Evolutionary conservation across 2,113 vertebrate genomes (phyloP).

Genomic region (Isurus oxyrinchus): DNA sequence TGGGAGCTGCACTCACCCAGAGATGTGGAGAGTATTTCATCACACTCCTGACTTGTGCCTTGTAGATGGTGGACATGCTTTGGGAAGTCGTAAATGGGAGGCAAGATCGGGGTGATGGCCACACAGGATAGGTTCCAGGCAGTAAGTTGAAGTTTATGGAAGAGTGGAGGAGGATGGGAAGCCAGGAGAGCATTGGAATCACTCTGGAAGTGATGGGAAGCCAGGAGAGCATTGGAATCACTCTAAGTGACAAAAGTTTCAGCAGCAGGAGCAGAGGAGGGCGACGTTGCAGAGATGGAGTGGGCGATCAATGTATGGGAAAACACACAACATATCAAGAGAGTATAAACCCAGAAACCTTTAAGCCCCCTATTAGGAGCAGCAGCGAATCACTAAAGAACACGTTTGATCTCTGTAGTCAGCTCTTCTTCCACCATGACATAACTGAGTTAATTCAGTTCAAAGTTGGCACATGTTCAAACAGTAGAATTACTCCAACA

Average conservation of each 20-base stretch:
- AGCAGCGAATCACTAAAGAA: neutral
- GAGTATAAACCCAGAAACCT: neutral
- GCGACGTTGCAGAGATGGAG: neutral
- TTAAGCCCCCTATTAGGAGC: neutral
- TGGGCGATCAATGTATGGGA: neutral
- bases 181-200: neutral
- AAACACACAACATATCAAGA: neutral
- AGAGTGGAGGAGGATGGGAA: too few species aligned
- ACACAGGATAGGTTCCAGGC: neutral
- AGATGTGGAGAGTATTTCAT: too few species aligned
- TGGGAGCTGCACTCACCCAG: too few species aligned
- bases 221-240: neutral
- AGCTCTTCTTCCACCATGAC: neutral
- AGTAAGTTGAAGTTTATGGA: neutral
- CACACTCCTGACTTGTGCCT: too few species aligned
- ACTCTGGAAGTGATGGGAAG: neutral
- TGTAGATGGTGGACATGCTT: too few species aligned
- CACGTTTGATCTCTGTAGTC: neutral
- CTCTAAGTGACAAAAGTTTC: neutral
- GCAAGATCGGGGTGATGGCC: neutral
- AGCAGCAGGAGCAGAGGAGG: neutral
- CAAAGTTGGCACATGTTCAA: conserved; percentile 54
- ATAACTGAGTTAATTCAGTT: conserved; percentile 34
- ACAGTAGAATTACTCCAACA: conserved; percentile 54
- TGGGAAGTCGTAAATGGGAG: too few species aligned